Percentiles rank a stretch among this genome's conserved stretches.
These are phyloP conservation scores for Spilosoma lubricipeda DNA, from an alignment of 2,888 invertebrate species.

Conservation along the genomic window DNA sequence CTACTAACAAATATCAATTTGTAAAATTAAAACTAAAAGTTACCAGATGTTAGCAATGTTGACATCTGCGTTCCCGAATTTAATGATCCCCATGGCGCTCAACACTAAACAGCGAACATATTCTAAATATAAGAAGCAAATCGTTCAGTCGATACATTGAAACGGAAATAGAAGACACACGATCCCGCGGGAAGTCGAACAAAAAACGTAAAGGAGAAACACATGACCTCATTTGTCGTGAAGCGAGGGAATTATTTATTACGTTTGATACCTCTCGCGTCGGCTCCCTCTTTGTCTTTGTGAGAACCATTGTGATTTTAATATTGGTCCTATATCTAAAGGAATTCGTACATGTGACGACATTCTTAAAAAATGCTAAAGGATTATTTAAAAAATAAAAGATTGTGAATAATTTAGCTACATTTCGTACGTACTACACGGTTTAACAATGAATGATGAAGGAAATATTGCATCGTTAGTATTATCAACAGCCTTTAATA, in stretches of 20 bases:
- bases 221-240: constrained; percentile 86
- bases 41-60: constrained; percentile 73
- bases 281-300: constrained; percentile 74
- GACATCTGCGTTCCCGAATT: constrained; percentile 78
- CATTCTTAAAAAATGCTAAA: constrained; percentile 40
- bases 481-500: too few relatives aligned
- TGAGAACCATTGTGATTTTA: constrained; percentile 71
- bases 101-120: constrained; percentile 84
- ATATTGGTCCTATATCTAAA: constrained; percentile 64
- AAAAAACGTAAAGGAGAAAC: constrained; percentile 85
- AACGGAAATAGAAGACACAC: constrained; percentile 86
- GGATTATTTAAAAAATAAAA: constrained; percentile 29
- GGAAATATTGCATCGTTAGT: too few relatives aligned
- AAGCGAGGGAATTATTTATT: constrained; percentile 83
- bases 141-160: constrained; percentile 80
- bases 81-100: constrained; percentile 81
- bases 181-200: constrained; percentile 83
- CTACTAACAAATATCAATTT: constrained; percentile 56
- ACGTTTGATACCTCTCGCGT: constrained; percentile 80
- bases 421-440: not conserved
- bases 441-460: too few relatives aligned
- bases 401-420: not conserved
- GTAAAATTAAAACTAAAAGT: constrained; percentile 61
- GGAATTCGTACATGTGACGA: constrained; percentile 52
- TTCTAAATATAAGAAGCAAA: constrained; percentile 84